Conservation (phyloP, 35 echinoderm and acorn worm species). For the Heliocidaris erythrogramma region DNA sequence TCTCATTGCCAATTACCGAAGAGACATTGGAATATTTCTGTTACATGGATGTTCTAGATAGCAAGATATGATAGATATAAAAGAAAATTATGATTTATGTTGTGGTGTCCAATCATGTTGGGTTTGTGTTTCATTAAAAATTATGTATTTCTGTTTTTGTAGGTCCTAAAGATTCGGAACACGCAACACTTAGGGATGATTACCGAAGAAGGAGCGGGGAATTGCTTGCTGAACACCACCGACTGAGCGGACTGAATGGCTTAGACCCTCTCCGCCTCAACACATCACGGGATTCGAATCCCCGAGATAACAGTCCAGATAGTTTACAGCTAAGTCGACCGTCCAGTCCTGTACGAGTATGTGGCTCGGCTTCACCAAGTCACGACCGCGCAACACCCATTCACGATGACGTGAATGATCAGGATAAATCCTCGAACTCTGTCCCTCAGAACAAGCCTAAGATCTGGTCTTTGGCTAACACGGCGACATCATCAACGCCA, state of each 20-base stretch:
- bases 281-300: neutral
- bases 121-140: neutral
- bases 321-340: conserved; percentile 38
- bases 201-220: neutral
- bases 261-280: conserved; percentile 14
- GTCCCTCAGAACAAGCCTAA: conserved; percentile 76
- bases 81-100: neutral
- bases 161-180: conserved; percentile 35
- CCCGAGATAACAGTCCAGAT: neutral
- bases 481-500: conserved; percentile 79
- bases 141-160: neutral
- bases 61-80: neutral
- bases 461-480: conserved; percentile 98
- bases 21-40: neutral
- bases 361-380: conserved; percentile 14
- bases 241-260: conserved; percentile 25
- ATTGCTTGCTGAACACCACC: conserved; percentile 9
- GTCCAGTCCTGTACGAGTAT: conserved; percentile 17
- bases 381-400: conserved; percentile 42
- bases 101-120: neutral
- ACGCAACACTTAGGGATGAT: neutral
- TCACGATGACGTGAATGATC: conserved; percentile 47
- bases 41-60: neutral
- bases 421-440: conserved; percentile 47
- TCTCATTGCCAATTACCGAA: neutral